Evolutionary conservation across 64 coral and sea anemone genomes (phyloP).

Genomic region (Montipora sp.): DNA sequence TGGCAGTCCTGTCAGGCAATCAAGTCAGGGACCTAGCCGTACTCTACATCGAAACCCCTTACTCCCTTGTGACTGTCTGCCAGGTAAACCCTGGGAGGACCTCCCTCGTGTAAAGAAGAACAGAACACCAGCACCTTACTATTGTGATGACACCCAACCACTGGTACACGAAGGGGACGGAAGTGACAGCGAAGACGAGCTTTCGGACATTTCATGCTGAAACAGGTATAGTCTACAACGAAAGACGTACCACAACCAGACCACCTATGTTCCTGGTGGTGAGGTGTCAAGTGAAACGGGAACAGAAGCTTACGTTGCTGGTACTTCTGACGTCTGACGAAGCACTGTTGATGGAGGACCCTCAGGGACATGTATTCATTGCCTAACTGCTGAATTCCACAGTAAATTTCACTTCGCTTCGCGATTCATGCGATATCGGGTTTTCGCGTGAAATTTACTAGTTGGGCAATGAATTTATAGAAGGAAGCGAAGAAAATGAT

Average conservation of each 20-base stretch:
- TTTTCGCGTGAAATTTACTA: no score
- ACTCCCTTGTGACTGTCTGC: slow-evolving; percentile 34
- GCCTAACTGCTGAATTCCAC: no score
- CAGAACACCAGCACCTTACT: slow-evolving; percentile 17
- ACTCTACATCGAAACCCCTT: slow-evolving; percentile 53
- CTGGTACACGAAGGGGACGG: not conserved
- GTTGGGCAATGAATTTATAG: no score
- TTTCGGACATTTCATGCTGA: not conserved
- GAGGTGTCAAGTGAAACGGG: slow-evolving; percentile 3
- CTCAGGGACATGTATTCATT: not conserved
- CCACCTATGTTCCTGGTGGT: not conserved
- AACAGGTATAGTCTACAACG: slow-evolving; percentile 7
- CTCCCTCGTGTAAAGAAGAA: not conserved
- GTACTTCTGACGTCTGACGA: slow-evolving; percentile 12
- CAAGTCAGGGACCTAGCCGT: slow-evolving; percentile 37
- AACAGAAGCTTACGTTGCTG: not conserved
- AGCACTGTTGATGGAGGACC: not conserved
- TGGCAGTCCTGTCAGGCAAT: slow-evolving; percentile 19
- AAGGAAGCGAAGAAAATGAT: no score
- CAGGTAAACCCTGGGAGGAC: not conserved
- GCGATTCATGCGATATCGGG: no score
- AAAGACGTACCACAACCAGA: slow-evolving; percentile 10
- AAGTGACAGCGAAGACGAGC: slow-evolving; percentile 25
- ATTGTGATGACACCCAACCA: no score
- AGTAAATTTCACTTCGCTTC: no score